Conservation (phyloP, 2,888 invertebrate species). For the Eupithecia subumbrata region DNA sequence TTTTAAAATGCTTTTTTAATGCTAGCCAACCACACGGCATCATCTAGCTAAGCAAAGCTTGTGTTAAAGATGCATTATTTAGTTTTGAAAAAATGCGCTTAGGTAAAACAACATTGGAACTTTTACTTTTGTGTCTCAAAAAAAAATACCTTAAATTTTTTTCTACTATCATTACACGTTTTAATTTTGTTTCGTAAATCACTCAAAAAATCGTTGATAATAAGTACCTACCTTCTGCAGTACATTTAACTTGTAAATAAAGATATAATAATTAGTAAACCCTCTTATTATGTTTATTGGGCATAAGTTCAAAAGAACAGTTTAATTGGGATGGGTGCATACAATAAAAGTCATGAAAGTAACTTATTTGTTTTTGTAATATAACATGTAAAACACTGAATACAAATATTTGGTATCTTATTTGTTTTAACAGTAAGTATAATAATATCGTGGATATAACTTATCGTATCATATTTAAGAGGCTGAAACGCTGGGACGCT, state of each 20-base stretch:
- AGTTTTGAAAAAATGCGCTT: neutral
- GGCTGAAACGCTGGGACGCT: no score
- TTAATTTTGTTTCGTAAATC: neutral
- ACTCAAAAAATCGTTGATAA: neutral
- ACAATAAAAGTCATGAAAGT: neutral
- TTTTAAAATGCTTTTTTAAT: no score
- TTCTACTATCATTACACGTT: no score
- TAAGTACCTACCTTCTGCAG: neutral
- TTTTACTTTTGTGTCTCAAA: neutral
- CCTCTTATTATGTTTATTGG: conserved; percentile 6
- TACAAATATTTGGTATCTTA: neutral
- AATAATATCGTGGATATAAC: no score
- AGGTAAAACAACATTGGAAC: no score
- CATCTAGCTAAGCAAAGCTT: no score
- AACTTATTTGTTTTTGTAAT: neutral
- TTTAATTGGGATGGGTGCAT: neutral
- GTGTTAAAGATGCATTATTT: no score
- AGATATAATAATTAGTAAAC: neutral
- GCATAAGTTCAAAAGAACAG: neutral
- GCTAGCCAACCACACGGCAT: no score
- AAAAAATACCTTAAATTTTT: neutral
- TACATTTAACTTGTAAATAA: neutral
- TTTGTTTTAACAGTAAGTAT: neutral
- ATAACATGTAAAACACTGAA: neutral
- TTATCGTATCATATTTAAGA: no score